phyloP scores from a whole-genome alignment of 1,140 invertebrate genomes.

The Gyrodactylus salaris region DNA sequence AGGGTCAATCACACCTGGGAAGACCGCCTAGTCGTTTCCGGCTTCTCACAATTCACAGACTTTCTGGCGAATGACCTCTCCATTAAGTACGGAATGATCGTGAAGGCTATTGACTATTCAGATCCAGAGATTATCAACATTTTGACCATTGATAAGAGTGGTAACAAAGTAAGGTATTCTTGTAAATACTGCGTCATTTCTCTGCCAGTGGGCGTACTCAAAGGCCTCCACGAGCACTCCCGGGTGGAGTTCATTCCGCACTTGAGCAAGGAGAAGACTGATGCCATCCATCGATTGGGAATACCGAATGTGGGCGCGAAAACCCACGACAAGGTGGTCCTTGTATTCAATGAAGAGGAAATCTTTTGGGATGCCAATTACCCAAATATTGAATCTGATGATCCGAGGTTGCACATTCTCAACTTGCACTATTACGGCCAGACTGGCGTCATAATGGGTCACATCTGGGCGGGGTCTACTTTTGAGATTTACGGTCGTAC shows the following conservation, averaged over 20 bases:
- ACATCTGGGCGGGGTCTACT: constrained; percentile 1
- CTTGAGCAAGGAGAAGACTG: neutral
- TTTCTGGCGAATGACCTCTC: neutral
- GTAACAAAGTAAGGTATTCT: neutral
- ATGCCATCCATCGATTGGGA: constrained; percentile 1
- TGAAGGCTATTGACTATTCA: neutral
- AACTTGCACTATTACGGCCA: constrained; percentile 5
- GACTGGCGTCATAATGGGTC: neutral
- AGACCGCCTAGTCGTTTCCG: constrained; percentile 1
- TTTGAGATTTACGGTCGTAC: neutral
- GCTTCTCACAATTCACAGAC: constrained; percentile 1
- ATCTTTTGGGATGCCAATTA: constrained; percentile 5
- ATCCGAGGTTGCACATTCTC: constrained; percentile 1
- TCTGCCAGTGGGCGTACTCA: constrained; percentile 6
- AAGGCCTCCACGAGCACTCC: neutral
- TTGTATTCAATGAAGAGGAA: neutral
- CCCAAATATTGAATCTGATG: constrained; percentile 5
- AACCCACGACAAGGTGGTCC: constrained; percentile 5
- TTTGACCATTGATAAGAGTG: neutral
- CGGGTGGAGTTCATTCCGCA: neutral
- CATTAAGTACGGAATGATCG: neutral
- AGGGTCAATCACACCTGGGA: neutral
- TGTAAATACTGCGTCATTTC: constrained; percentile 7
- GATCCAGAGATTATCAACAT: neutral
- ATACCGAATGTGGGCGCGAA: constrained; percentile 2